Conservation (phyloP, 2,888 invertebrate genomes). For the Argyra leucocephala region DNA sequence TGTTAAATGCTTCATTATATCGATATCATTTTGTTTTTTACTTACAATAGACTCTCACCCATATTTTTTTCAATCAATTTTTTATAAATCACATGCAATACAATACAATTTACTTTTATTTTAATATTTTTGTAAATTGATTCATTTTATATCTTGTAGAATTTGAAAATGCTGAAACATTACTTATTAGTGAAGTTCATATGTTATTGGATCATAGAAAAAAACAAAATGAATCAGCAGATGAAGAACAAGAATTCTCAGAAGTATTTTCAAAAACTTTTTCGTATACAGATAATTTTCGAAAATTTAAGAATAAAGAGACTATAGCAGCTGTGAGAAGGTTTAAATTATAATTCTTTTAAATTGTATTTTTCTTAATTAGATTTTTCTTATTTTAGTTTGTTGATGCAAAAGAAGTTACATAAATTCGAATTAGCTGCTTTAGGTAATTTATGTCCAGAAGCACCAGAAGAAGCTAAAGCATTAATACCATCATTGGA, state of each 20-base stretch:
- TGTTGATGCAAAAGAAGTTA: conserved; percentile 84
- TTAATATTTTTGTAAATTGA: conserved; percentile 4
- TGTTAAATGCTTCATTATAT: too few relatives aligned
- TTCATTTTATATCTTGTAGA: conserved; percentile 55
- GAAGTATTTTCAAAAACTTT: conserved; percentile 97
- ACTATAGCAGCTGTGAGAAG: conserved; percentile 92
- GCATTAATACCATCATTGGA: conserved; percentile 93
- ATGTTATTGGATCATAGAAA: conserved; percentile 95
- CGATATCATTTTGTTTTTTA: too few relatives aligned
- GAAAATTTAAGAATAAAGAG: conserved; percentile 96
- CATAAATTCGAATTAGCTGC: conserved; percentile 98
- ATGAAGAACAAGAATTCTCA: conserved; percentile 96
- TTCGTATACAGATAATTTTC: conserved; percentile 90
- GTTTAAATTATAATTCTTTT: conserved; percentile 45
- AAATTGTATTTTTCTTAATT: not conserved
- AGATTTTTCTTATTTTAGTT: conserved; percentile 49
- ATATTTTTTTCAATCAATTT: too few relatives aligned
- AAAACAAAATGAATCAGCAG: conserved; percentile 94
- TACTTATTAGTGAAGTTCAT: conserved; percentile 90
- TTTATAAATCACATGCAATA: too few relatives aligned
- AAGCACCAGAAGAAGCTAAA: conserved; percentile 96
- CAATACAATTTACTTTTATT: too few relatives aligned
- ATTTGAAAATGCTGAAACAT: conserved; percentile 96
- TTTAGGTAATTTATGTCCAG: conserved; percentile 95
- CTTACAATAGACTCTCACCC: too few relatives aligned